phyloP scores from a whole-genome alignment of 2,888 invertebrate species.

The Standfussiana lucernea region DNA sequence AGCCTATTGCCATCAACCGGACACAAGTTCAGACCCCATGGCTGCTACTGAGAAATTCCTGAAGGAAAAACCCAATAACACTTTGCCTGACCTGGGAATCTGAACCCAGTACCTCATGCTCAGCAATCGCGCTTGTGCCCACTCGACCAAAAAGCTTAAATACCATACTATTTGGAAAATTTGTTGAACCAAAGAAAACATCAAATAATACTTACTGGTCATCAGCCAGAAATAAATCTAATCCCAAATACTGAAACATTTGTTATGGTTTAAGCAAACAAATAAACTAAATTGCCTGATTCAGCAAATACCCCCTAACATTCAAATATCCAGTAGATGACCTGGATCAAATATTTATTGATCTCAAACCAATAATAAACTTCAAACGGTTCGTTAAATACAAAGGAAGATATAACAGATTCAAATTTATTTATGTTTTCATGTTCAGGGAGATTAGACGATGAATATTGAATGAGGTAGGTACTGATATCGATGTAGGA shows the following conservation, averaged over 20 bases:
- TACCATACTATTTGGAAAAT: no score
- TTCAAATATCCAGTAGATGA: constrained; percentile 21
- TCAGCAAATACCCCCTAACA: constrained; percentile 26
- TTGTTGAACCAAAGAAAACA: background rate
- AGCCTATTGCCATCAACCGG: no score
- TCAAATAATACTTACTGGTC: background rate
- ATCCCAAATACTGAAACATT: constrained; percentile 5
- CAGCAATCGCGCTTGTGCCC: no score
- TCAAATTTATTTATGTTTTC: constrained; percentile 74
- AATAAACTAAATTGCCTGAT: constrained; percentile 29
- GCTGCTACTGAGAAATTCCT: no score
- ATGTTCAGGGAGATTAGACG: constrained; percentile 68
- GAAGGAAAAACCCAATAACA: no score
- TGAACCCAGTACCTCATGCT: no score
- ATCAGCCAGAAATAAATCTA: background rate
- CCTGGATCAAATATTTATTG: constrained; percentile 50
- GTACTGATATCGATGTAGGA: constrained; percentile 58
- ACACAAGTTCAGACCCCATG: no score
- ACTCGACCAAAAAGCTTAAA: no score
- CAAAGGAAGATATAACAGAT: constrained; percentile 56
- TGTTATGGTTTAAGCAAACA: constrained; percentile 10
- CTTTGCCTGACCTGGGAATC: no score
- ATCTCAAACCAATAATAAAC: constrained; percentile 46
- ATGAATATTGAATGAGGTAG: constrained; percentile 70
- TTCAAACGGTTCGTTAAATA: constrained; percentile 58